Conservation (phyloP, 2,888 invertebrate species). For the Diarsia mendica region DNA sequence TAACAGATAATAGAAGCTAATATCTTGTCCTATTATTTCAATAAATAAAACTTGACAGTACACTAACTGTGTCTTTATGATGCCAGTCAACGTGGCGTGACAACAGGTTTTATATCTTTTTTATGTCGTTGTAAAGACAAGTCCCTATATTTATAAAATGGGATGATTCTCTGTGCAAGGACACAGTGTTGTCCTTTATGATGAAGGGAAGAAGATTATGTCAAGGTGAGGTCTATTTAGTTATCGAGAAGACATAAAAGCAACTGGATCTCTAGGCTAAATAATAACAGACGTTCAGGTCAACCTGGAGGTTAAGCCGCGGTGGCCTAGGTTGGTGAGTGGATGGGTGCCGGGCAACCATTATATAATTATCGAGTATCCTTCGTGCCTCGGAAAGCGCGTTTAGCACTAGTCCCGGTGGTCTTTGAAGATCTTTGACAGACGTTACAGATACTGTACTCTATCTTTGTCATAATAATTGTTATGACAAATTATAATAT, state of each 20-base stretch:
- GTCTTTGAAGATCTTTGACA: no score
- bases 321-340: no score
- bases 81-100: conserved; percentile 28
- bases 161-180: conserved; percentile 1
- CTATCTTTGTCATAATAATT: no score
- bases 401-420: no score
- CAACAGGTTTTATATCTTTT: conserved; percentile 39
- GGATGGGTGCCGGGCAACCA: no score
- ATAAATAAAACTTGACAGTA: conserved; percentile 8
- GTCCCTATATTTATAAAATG: conserved; percentile 11
- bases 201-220: background rate
- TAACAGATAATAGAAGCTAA: background rate
- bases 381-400: no score
- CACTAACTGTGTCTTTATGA: conserved; percentile 22
- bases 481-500: no score
- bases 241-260: background rate
- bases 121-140: conserved; percentile 30
- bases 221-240: conserved; percentile 8
- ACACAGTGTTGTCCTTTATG: background rate
- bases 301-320: no score
- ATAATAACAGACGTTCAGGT: no score
- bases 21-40: conserved; percentile 8
- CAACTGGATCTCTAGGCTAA: no score
- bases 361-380: no score
- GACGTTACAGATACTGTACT: no score